Conservation (phyloP, 2,113 vertebrate species). For the Pseudopodoces humilis region DNA sequence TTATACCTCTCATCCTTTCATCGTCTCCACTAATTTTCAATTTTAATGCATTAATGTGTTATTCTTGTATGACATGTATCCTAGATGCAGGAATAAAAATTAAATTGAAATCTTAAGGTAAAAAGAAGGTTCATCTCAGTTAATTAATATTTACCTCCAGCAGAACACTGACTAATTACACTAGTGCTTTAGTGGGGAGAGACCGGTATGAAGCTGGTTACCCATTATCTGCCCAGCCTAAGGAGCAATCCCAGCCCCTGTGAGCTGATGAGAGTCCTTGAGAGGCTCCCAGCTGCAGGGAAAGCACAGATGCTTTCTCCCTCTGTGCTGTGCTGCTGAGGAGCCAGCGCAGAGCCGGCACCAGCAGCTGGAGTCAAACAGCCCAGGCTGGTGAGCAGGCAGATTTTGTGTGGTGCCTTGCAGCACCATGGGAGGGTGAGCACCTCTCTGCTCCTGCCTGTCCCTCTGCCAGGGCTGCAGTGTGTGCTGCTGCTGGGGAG, state of each 20-base stretch:
- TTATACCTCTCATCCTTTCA: slow-evolving; percentile 43
- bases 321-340: background rate
- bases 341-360: background rate
- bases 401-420: background rate
- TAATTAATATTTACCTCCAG: slow-evolving; percentile 57
- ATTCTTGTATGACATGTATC: background rate
- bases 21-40: slow-evolving; percentile 22
- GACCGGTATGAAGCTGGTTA: slow-evolving; percentile 18
- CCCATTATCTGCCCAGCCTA: slow-evolving; percentile 26
- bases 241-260: slow-evolving; percentile 14
- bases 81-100: slow-evolving; percentile 31
- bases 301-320: background rate
- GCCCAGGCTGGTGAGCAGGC: no score
- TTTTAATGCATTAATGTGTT: slow-evolving; percentile 30
- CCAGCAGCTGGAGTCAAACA: background rate
- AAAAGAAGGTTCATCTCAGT: slow-evolving; percentile 24
- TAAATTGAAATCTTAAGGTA: slow-evolving; percentile 41
- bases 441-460: background rate
- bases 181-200: background rate
- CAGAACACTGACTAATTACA: slow-evolving; percentile 37
- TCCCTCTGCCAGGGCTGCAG: background rate
- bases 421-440: fast-evolving
- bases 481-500: background rate
- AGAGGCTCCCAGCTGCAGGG: background rate
- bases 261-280: slow-evolving; percentile 6